Percentiles rank a stretch among this genome's conserved stretches.
These are phyloP conservation scores for Chelon auratus DNA, from an alignment of 2,797 vertebrate species.

Conservation along the genomic window DNA sequence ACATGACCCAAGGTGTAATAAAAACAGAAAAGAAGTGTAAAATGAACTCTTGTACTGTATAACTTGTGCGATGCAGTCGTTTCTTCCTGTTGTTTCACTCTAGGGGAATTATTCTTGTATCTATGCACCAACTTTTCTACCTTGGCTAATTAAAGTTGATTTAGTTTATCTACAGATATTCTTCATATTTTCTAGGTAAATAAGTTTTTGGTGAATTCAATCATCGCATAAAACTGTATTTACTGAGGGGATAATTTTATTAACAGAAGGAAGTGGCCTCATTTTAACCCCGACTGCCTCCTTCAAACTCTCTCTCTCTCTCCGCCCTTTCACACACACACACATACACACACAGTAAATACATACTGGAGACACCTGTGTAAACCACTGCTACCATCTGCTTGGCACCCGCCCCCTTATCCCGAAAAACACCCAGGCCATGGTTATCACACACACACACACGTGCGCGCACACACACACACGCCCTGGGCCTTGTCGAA, in stretches of 20 bases:
- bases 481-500: slow-evolving; percentile 13
- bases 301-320: slow-evolving; percentile 8
- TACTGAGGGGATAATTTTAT: slow-evolving; percentile 29
- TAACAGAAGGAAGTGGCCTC: slow-evolving; percentile 63
- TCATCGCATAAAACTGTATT: not conserved
- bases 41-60: not conserved
- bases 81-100: not conserved
- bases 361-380: slow-evolving; percentile 80
- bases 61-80: not conserved
- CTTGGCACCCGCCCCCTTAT: slow-evolving; percentile 69
- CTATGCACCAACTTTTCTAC: not conserved
- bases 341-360: slow-evolving; percentile 43
- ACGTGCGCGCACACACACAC: slow-evolving; percentile 25
- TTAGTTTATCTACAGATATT: not conserved
- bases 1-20: not conserved
- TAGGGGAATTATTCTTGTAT: not conserved
- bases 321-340: slow-evolving; percentile 11
- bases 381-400: slow-evolving; percentile 83
- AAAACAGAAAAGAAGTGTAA: too few relatives aligned
- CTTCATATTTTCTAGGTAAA: not conserved
- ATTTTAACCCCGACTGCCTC: slow-evolving; percentile 59
- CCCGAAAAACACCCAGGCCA: slow-evolving; percentile 59
- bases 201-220: not conserved
- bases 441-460: slow-evolving; percentile 46
- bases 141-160: too few relatives aligned